These are phyloP conservation scores for Andrena minutula DNA, from an alignment of 2,888 invertebrate genomes.

Conservation along the genomic window DNA sequence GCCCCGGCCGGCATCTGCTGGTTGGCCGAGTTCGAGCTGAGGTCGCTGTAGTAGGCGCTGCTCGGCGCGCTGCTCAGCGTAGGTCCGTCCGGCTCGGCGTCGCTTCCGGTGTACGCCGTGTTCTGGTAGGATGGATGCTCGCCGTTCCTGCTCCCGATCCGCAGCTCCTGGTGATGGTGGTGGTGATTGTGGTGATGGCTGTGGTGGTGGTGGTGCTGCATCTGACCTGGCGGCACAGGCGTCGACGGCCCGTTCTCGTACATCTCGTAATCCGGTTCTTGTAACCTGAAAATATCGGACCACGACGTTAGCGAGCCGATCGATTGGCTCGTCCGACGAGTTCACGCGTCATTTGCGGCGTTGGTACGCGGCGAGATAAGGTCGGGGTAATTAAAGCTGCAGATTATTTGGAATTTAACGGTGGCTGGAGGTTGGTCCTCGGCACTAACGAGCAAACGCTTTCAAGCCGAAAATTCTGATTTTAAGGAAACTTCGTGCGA, in stretches of 20 bases:
- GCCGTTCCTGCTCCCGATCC: slow-evolving; percentile 73
- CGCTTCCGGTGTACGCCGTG: slow-evolving; percentile 88
- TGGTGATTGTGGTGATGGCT: slow-evolving; percentile 78
- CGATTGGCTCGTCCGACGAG: slow-evolving; percentile 12
- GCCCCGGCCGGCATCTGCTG: slow-evolving; percentile 74
- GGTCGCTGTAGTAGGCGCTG: slow-evolving; percentile 91
- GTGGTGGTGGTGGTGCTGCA: slow-evolving; percentile 74
- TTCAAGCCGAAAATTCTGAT: too few relatives aligned
- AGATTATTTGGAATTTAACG: slow-evolving; percentile 1
- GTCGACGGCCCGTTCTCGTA: slow-evolving; percentile 83
- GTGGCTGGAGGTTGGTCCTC: neutral
- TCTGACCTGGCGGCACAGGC: slow-evolving; percentile 76
- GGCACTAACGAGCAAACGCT: too few relatives aligned
- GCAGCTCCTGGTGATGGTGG: slow-evolving; percentile 75
- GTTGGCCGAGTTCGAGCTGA: slow-evolving; percentile 84
- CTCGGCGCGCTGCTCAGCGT: slow-evolving; percentile 87
- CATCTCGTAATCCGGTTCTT: slow-evolving; percentile 84
- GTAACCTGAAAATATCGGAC: slow-evolving; percentile 76
- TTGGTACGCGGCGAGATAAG: neutral
- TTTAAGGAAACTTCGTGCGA: too few relatives aligned
- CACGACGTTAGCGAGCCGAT: slow-evolving; percentile 14
- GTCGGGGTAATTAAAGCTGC: neutral
- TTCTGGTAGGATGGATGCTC: slow-evolving; percentile 89
- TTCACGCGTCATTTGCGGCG: slow-evolving; percentile 7
- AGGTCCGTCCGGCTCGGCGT: slow-evolving; percentile 87